phyloP scores from a whole-genome alignment of 1,140 invertebrate genomes.

The Drosophila hydei region DNA sequence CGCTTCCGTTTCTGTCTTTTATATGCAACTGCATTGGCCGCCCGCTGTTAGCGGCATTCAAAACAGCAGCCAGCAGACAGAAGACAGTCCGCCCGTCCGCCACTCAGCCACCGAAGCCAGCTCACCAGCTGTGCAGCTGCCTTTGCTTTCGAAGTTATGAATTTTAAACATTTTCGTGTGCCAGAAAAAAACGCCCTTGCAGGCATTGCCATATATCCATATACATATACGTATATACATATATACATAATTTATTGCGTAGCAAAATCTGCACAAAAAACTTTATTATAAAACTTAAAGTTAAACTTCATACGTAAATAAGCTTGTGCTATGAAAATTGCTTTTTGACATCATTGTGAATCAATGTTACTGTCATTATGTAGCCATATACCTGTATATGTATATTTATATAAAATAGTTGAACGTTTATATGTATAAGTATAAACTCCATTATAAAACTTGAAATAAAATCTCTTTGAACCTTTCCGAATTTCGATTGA shows the following conservation, averaged over 20 bases:
- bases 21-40: constrained; percentile 80
- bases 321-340: not conserved
- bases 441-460: too few relatives aligned
- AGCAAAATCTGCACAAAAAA: constrained; percentile 21
- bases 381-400: too few relatives aligned
- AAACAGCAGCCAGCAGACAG: constrained; percentile 64
- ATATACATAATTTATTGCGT: constrained; percentile 2
- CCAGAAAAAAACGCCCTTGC: constrained; percentile 66
- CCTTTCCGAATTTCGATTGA: too few relatives aligned
- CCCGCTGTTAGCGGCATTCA: constrained; percentile 76
- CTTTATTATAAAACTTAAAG: constrained; percentile 54
- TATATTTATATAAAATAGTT: too few relatives aligned
- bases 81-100: constrained; percentile 4
- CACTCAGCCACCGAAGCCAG: constrained; percentile 8
- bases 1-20: constrained; percentile 77
- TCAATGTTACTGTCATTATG: too few relatives aligned
- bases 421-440: too few relatives aligned
- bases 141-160: constrained; percentile 69
- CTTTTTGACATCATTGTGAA: too few relatives aligned
- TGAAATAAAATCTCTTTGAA: too few relatives aligned
- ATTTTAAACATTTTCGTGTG: constrained; percentile 77
- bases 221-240: constrained; percentile 28
- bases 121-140: constrained; percentile 75
- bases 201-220: constrained; percentile 58
- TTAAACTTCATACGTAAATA: constrained; percentile 35